Conservation (phyloP, 1,140 invertebrate genomes). For the Adelges cooleyi region DNA sequence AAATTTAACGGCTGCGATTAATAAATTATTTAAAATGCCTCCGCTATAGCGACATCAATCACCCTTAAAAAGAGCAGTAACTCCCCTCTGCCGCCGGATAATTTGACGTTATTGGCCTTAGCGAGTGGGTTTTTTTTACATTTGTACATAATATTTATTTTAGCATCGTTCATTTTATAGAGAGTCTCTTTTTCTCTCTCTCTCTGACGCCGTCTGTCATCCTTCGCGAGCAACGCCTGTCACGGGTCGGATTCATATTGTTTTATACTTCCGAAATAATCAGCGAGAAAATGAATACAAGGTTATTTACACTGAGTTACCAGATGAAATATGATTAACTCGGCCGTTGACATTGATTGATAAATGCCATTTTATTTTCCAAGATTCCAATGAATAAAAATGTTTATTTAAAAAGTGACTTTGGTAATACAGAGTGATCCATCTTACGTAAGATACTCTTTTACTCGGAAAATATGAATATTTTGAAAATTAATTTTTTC, state of each 20-base stretch:
- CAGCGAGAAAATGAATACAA: background rate
- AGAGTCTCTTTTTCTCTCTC: background rate
- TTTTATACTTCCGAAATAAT: background rate
- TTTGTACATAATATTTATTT: background rate
- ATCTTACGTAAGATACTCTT: no score
- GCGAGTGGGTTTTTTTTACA: background rate
- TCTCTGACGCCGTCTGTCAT: background rate
- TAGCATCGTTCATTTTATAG: background rate
- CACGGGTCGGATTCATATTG: conserved; percentile 1
- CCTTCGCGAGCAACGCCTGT: background rate
- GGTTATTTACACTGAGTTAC: background rate
- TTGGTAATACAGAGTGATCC: no score
- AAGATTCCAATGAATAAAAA: no score
- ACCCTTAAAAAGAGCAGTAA: background rate
- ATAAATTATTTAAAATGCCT: conserved; percentile 16
- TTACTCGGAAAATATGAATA: no score
- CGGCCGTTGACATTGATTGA: background rate
- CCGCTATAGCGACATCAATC: conserved; percentile 19
- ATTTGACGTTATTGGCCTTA: conserved; percentile 18
- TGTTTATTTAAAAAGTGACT: no score
- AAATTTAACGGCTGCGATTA: background rate
- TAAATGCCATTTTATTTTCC: no score
- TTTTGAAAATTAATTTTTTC: no score
- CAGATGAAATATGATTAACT: background rate
- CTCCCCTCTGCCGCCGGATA: background rate